phyloP scores from a whole-genome alignment of 2,113 vertebrate species.

The Mesoclemmys tuberculata region DNA sequence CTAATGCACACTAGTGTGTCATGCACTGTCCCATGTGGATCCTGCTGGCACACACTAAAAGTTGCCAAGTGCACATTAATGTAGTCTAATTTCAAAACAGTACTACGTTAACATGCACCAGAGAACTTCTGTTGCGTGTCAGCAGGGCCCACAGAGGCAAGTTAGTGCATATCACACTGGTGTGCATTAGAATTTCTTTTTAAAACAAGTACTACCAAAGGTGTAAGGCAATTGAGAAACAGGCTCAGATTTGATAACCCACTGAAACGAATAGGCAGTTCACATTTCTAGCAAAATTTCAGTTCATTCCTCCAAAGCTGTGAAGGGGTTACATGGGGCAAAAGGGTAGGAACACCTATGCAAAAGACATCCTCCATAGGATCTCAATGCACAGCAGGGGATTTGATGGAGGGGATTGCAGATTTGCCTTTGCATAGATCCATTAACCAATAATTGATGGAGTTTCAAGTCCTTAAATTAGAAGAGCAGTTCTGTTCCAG shows the following conservation, averaged over 20 bases:
- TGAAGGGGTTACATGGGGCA: neutral
- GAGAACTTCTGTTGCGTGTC: neutral
- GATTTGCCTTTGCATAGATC: neutral
- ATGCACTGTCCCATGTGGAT: neutral
- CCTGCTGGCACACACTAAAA: neutral
- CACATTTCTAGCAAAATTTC: neutral
- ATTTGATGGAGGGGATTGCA: neutral
- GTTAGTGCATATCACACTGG: neutral
- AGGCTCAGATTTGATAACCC: neutral
- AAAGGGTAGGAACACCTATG: neutral
- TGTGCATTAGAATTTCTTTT: neutral
- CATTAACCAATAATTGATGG: neutral
- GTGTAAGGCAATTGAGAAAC: neutral
- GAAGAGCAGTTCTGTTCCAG: neutral
- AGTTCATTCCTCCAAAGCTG: neutral
- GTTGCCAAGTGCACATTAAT: neutral
- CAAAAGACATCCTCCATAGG: fast-evolving
- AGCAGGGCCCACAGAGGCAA: no score
- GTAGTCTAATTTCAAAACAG: neutral
- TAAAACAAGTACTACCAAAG: neutral
- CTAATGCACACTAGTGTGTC: neutral
- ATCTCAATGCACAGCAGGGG: neutral
- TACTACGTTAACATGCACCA: neutral
- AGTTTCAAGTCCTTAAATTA: neutral
- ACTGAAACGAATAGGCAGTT: neutral